These are phyloP conservation scores for Ammodytes dubius DNA, from an alignment of 2,113 vertebrate species.

Conservation along the genomic window DNA sequence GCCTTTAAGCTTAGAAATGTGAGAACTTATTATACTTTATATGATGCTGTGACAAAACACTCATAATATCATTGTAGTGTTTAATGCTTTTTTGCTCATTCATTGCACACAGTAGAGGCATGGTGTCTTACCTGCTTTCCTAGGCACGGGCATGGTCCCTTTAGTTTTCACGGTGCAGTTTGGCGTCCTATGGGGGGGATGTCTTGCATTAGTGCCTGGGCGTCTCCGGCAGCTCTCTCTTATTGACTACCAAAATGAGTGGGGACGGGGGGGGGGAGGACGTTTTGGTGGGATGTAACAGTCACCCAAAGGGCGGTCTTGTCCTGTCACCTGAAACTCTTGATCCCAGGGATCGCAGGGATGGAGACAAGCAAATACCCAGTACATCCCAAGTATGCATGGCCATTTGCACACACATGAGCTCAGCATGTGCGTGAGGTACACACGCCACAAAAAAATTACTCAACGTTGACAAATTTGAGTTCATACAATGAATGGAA, in stretches of 20 bases:
- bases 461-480: neutral
- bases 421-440: constrained; percentile 18
- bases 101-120: neutral
- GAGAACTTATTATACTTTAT: neutral
- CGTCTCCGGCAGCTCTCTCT: constrained; percentile 60
- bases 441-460: neutral
- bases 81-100: neutral
- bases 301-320: constrained; percentile 36
- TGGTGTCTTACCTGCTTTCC: constrained; percentile 78
- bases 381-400: constrained; percentile 45
- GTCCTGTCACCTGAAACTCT: constrained; percentile 70
- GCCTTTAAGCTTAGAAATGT: no score
- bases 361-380: constrained; percentile 46
- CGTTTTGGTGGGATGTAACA: constrained; percentile 49
- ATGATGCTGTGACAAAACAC: neutral
- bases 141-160: constrained; percentile 74
- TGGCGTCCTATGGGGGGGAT: constrained; percentile 31
- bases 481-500: neutral
- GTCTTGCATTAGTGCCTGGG: constrained; percentile 25
- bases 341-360: constrained; percentile 52
- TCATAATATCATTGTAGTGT: no score
- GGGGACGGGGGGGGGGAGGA: constrained; percentile 13
- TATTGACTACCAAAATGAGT: constrained; percentile 72
- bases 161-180: constrained; percentile 22
- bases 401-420: constrained; percentile 54